Evolutionary conservation across 2,113 vertebrate species (phyloP).

Genomic region (Silurus asotus): DNA sequence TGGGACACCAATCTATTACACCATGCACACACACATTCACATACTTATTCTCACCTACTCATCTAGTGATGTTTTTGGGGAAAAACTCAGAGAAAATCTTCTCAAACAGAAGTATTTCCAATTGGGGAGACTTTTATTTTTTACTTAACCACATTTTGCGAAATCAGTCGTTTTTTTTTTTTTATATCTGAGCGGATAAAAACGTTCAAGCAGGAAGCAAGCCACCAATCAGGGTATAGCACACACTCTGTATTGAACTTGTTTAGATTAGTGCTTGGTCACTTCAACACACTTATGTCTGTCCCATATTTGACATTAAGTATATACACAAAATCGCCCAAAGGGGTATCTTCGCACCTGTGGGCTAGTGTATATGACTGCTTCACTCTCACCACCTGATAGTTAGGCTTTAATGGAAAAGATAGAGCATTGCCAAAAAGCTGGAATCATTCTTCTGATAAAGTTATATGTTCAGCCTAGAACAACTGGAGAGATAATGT

Average conservation of each 20-base stretch:
- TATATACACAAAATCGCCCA: conserved; percentile 34
- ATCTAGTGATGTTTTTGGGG: not conserved
- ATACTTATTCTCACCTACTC: not conserved
- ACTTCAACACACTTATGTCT: too few species aligned
- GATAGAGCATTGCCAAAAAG: conserved; percentile 98
- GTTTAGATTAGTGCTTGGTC: too few species aligned
- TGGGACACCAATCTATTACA: not conserved
- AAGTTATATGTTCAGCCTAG: conserved; percentile 99
- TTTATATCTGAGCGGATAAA: too few species aligned
- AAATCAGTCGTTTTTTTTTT: too few species aligned
- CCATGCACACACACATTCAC: not conserved
- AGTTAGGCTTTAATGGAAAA: conserved; percentile 97
- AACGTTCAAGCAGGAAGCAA: too few species aligned
- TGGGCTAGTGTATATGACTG: conserved; percentile 84
- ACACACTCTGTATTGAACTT: too few species aligned
- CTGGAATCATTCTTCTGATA: conserved; percentile 99
- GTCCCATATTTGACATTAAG: not conserved
- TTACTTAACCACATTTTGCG: too few species aligned
- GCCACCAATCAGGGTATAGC: too few species aligned
- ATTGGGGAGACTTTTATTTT: too few species aligned
- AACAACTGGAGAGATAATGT: conserved; percentile 98
- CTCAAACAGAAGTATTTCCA: not conserved
- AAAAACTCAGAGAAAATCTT: not conserved
- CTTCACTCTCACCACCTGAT: conserved; percentile 95
- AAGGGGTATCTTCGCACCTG: conserved; percentile 44